Evolutionary conservation across 2,888 invertebrate genomes (phyloP), one percentile per base, ranked within the genome.

Genomic region (Drosophila melanosoma): DNA sequence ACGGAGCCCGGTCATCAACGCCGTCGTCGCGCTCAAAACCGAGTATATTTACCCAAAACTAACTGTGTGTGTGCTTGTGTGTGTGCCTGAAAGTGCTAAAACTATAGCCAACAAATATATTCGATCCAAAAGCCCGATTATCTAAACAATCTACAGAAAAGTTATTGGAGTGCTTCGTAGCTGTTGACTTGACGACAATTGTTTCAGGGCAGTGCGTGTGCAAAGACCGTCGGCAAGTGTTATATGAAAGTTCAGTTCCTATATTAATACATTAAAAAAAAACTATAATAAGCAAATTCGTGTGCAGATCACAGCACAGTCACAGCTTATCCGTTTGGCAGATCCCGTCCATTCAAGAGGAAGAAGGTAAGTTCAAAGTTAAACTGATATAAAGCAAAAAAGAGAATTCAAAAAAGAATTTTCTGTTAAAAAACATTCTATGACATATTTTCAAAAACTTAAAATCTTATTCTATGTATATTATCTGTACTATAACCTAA

Each of bases 1-100:
- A 76, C 84, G 84, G 79, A 76, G 90, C 89, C 83, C 87, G 84
- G 90, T 87, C 87, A 87, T 75, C 72, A 65, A 76, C 65, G 81
- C 67, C 83, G 73, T 86, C 81, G 81, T 78, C 76, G 90, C 81
- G 88, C 68, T 79, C 74, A 72, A 69, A 59, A 23, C 61, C 52
- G 32, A 49, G 26, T 23, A 15, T 36, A 33, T 45, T 40, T 17
- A 57, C 6, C 38, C 29, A 42, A 57, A 42, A 42, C n/a, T 23
- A 32, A 3, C 29, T 20, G 35, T 40, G 45, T 49, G 32, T 48
- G 51, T 58, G 58, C 66, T 64, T 61, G 36, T 53, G 40, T 29
- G 32, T 51, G 45, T 61, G 32, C 38, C 8, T 29, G 53, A 53
- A 42, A 66, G 72, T 77, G 79, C 69, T 35, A 32, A 59, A 80